Evolutionary conservation across 2,113 vertebrate species (phyloP).

Genomic region (Phalacrocorax brasilianus): DNA sequence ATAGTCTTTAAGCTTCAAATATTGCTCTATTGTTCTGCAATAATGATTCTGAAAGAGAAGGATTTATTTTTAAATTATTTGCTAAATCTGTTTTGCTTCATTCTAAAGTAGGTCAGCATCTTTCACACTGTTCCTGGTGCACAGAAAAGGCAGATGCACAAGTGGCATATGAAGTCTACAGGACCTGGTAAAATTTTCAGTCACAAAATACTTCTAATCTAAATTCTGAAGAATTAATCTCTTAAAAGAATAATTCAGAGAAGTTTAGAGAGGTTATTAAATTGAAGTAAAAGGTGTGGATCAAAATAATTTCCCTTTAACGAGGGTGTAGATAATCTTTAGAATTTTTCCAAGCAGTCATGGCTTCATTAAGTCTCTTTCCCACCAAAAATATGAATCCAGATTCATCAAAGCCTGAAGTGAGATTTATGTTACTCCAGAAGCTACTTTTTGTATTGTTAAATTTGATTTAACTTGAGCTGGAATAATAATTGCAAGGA

Average conservation of each 20-base stretch:
- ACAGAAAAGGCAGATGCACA: neutral
- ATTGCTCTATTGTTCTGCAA: neutral
- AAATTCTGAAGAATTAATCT: neutral
- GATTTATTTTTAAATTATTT: neutral
- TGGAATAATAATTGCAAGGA: neutral
- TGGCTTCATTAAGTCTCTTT: neutral
- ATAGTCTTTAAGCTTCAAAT: neutral
- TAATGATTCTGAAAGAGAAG: neutral
- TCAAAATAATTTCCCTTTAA: constrained; percentile 1
- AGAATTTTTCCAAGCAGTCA: neutral
- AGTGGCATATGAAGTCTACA: neutral
- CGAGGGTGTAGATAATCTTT: neutral
- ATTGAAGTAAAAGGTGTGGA: neutral
- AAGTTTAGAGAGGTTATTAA: neutral
- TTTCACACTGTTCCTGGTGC: neutral
- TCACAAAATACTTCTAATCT: neutral
- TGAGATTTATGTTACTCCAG: neutral
- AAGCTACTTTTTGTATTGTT: neutral
- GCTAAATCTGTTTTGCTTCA: neutral
- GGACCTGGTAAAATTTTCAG: neutral
- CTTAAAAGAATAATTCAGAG: neutral
- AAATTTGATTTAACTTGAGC: constrained; percentile 24
- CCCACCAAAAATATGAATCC: neutral
- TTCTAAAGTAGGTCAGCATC: constrained; percentile 15
- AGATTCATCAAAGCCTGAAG: neutral